phyloP scores from a whole-genome alignment of 23 tunicate species.

The Botrylloides violaceus region DNA sequence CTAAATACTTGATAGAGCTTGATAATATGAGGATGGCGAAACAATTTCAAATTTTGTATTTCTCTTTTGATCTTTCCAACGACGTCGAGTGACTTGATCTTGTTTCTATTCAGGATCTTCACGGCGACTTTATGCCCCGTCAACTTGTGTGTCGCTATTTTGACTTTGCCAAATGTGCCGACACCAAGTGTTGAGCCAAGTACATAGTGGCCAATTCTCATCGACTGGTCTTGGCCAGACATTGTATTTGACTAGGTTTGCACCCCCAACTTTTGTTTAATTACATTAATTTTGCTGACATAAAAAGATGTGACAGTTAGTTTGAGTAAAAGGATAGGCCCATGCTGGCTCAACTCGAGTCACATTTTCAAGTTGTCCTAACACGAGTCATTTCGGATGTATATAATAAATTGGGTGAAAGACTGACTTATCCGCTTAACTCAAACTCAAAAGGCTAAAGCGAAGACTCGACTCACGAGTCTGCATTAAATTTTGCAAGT shows the following conservation, averaged over 20 bases:
- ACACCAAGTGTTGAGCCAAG: slow-evolving; percentile 92
- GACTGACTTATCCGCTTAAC: too few species aligned
- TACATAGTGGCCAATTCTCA: slow-evolving; percentile 85
- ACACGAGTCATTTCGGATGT: too few species aligned
- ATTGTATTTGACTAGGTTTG: background rate
- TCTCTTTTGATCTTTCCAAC: slow-evolving; percentile 93
- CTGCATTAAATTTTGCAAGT: too few species aligned
- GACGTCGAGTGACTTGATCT: slow-evolving; percentile 90
- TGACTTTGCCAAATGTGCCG: slow-evolving; percentile 99
- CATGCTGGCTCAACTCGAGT: too few species aligned
- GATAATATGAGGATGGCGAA: slow-evolving; percentile 98
- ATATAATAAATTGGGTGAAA: too few species aligned
- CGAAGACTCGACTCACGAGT: too few species aligned
- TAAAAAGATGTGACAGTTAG: too few species aligned
- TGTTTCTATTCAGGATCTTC: slow-evolving; percentile 87
- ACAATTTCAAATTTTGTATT: slow-evolving; percentile 89
- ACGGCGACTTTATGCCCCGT: slow-evolving; percentile 97
- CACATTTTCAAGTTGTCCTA: too few species aligned
- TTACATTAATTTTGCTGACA: background rate
- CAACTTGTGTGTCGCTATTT: slow-evolving; percentile 92
- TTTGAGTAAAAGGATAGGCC: too few species aligned
- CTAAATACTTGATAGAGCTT: slow-evolving; percentile 98
- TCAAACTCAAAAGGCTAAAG: too few species aligned
- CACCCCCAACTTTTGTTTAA: too few species aligned
- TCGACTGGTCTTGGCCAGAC: slow-evolving; percentile 14